Base-by-base conservation (phyloP, 2,888 invertebrate species). In the Eurois occulta region DNA sequence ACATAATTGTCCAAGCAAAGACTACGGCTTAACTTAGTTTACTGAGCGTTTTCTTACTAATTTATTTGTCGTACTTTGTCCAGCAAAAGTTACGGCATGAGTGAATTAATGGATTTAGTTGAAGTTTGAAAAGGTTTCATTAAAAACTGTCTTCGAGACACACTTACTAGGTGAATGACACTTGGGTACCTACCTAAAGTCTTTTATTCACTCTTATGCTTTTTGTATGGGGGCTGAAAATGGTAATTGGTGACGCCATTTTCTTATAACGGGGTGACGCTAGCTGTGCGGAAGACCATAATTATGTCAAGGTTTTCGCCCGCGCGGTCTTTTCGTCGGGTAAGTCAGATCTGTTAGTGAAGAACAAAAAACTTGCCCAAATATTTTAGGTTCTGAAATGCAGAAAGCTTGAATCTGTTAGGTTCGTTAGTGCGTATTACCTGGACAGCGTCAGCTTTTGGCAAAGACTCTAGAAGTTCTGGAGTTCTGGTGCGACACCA, bases 31-130 rank as follows among this genome's bases (percentile, higher is more conserved):
- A 75, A 81, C 70, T 82, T 65, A 35, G 79, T 78, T 86, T 62
- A 41, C 68, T 38, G 65, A 76, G 66, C 72, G 67, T 72, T 76
- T 86, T 72, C 78, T 86, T 52, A 67, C 48, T 86, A 83, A 75
- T 78, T 86, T 75, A 86, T 68, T 73, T 73, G 55, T 66, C 46
- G 65, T 65, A 73, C 58, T 73, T 78, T 70, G 75, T 71, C 64
- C 24, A 75, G 70, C 58, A 71, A 32, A 75, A 86, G 75, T 86
- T 76, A 62, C 73, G 43, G 58, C 62, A 69, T 76, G 69, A 73
- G 58, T 75, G 75, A 73, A 58, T 72, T 66, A 77, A 80, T 73
- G 67, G 64, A 75, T 67, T 78, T 75, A 75, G 52, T 78, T 76
- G 11, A 65, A 70, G 46, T 84, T 72, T 72, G 43, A 79, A 79